These are phyloP conservation scores for Cotesia typhae DNA, from an alignment of 1,140 invertebrate species.

Conservation along the genomic window DNA sequence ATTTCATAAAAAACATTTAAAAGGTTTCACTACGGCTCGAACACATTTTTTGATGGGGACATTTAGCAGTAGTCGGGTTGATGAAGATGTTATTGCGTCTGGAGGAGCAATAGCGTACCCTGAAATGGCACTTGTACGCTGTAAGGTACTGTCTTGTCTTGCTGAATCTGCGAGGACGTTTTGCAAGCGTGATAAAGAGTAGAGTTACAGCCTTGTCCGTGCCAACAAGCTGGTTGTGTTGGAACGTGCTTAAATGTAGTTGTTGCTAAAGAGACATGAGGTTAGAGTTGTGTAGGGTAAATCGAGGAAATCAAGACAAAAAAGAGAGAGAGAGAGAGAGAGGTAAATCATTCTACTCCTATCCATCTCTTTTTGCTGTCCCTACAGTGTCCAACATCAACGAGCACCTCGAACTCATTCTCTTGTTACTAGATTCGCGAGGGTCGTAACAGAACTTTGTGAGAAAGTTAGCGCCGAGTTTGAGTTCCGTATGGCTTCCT, in stretches of 20 bases:
- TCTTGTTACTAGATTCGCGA: slow-evolving; percentile 29
- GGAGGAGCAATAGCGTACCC: slow-evolving; percentile 21
- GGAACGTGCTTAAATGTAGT: neutral
- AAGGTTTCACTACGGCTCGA: slow-evolving; percentile 11
- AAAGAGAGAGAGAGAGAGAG: neutral
- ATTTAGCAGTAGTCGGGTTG: slow-evolving; percentile 24
- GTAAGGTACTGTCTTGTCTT: slow-evolving; percentile 13
- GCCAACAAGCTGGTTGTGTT: neutral
- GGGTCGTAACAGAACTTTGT: slow-evolving; percentile 39
- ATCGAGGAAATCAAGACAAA: neutral
- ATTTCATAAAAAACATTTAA: neutral
- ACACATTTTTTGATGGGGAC: slow-evolving; percentile 28
- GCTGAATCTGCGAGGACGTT: slow-evolving; percentile 26
- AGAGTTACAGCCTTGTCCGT: slow-evolving; percentile 10
- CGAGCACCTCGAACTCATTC: neutral
- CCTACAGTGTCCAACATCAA: neutral
- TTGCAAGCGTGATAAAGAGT: slow-evolving; percentile 15
- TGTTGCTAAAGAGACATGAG: slow-evolving; percentile 17
- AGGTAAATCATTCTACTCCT: neutral
- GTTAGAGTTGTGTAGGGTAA: slow-evolving; percentile 2
- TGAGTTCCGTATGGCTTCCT: slow-evolving; percentile 32
- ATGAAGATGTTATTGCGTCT: slow-evolving; percentile 34
- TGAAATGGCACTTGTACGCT: slow-evolving; percentile 25
- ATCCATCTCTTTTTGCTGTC: neutral
- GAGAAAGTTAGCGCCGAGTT: slow-evolving; percentile 40